Evolutionary conservation across 2,113 vertebrate species (phyloP).

Genomic region (Microtus oregoni): DNA sequence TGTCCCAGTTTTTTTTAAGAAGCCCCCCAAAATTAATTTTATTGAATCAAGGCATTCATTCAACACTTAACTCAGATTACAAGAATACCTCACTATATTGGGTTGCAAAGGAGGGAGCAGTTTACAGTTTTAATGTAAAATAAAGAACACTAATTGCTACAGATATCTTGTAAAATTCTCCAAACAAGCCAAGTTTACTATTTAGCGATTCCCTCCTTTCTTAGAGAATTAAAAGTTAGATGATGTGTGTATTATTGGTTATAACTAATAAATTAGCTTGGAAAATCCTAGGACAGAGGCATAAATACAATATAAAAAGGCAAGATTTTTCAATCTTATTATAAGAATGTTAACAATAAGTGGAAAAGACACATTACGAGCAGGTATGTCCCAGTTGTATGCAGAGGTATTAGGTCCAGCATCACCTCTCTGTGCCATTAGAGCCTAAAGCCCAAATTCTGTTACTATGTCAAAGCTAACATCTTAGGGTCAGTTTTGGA

Average conservation of each 20-base stretch:
- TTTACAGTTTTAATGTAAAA: slow-evolving; percentile 72
- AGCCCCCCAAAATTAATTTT: slow-evolving; percentile 76
- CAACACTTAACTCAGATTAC: slow-evolving; percentile 71
- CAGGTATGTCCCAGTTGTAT: slow-evolving; percentile 48
- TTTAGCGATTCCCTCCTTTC: not conserved
- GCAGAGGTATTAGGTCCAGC: not conserved
- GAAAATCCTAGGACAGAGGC: slow-evolving; percentile 77
- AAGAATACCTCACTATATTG: slow-evolving; percentile 74
- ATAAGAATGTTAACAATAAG: slow-evolving; percentile 85
- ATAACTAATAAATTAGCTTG: slow-evolving; percentile 75
- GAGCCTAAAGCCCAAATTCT: not conserved
- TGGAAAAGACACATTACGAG: slow-evolving; percentile 84
- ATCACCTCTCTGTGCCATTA: not conserved
- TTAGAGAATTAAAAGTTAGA: slow-evolving; percentile 47
- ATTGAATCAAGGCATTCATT: slow-evolving; percentile 73
- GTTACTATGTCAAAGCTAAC: not conserved
- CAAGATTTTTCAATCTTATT: slow-evolving; percentile 82
- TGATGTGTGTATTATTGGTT: slow-evolving; percentile 43
- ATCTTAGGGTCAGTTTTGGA: not conserved
- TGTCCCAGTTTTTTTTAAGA: slow-evolving; percentile 36
- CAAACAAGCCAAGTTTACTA: slow-evolving; percentile 50
- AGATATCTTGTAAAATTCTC: slow-evolving; percentile 70
- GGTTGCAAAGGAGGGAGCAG: slow-evolving; percentile 65
- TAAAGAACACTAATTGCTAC: slow-evolving; percentile 76
- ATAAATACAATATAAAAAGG: slow-evolving; percentile 84